Base-by-base conservation (phyloP, 2,113 vertebrate genomes). In the Philantomba maxwellii region DNA sequence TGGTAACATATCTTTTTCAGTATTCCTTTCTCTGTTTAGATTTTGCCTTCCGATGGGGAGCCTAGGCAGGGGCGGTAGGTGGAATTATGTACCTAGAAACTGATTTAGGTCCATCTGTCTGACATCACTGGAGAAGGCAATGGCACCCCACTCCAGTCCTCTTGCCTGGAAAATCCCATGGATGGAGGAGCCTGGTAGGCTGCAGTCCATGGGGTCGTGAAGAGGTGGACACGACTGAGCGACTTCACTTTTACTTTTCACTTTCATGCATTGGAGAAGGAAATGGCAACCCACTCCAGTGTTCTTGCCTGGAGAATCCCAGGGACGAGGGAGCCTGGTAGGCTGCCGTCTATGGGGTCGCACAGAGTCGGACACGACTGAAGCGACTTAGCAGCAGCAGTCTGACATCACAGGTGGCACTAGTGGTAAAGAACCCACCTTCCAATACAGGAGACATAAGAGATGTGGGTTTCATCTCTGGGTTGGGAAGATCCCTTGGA, bases 131-230 rank as follows among this genome's bases (percentile, higher is more conserved):
- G 55, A 57, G 55, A 25, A 57, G 23, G 55, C 55, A 25, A 1
- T 57, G 55, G 55, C 55, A 57, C 8, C 55, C 55, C 23, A 25
- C 55, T 57, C 55, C 9, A 25, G 55, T 11, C 2, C 9, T 25
- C 55, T 25, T 57, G 55, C 55, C 55, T 57, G 55, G 55, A 57
- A 25, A 57, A 57, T 57, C 19, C 9, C 23, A 10, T 10, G 55
- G 9, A 25, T 4, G 23, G 55, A 25, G 23, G 23, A 57, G 9
- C 55, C 55, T 57, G 55, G 55, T 57, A 0, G 55, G 23, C 21
- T 57, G 9, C 23, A 10, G 23, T 10, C 55, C 3, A 4, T 10
- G 55, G 55, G 8, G 55, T 57, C 8, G 0, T 1, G 1, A 57
- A 57, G 55, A 57, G 55, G 23, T 1, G 8, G 55, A 57, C 55